Evolutionary conservation across 2,888 invertebrate genomes (phyloP), one percentile per base, ranked within the genome.

Genomic region (Papilio demoleus): DNA sequence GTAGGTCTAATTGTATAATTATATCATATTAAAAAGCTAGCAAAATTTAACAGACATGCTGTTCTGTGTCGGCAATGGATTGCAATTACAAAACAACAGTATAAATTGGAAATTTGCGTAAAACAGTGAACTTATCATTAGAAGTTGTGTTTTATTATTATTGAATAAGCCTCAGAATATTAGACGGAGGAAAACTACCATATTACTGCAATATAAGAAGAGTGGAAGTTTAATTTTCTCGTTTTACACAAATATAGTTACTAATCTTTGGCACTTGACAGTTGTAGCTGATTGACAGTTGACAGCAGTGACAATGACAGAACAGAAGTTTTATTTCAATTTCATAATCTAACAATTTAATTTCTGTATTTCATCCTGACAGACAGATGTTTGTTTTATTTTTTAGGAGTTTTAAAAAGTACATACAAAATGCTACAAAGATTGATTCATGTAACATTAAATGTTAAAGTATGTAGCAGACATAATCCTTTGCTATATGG

Each of bases 341-440:
- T 42, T 63, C 62, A 63, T 47, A 63, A 63, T 42, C 31, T 47
- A 47, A 47, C 47, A 34, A 45, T 63, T 63, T 40, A 31, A 47
- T 47, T 45, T 63, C 36, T 63, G 62, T 67, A 65, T 64, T 59
- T 40, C 60, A 60, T 45, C 53, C 53, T 71, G 72, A 73, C 74
- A 76, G 71, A 68, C 68, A 70, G 74, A 75, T 76, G 76, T 75
- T 73, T 71, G 74, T 74, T 75, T 73, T 70, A 73, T 75, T 72
- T 73, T 68, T 70, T 68, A 73, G 65, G 70, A 77, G 76, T 72
- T 72, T 77, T 75, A 74, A 72, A 73, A 74, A 68, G 70, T 73
- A 70, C 72, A 70, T 72, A 82, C 78, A 82, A 84, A 82, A 90
- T 90, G 89, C 84, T 89, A 76, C 88, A 87, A 71, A 84, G 86